Evolutionary conservation across 1,140 invertebrate genomes (phyloP).

Genomic region (Diachasmimorpha longicaudata): DNA sequence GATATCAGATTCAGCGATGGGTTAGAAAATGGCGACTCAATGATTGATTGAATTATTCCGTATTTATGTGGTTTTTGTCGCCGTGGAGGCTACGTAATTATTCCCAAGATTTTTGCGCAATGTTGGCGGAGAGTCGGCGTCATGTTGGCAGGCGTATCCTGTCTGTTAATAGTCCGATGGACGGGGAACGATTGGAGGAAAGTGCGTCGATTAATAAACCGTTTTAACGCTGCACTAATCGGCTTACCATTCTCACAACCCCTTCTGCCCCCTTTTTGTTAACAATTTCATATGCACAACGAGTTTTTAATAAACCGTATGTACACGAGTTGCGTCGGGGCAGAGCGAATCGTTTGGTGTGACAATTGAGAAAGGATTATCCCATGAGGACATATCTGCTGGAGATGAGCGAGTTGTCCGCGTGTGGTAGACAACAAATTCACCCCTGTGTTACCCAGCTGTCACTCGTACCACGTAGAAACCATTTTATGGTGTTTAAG

Average conservation of each 20-base stretch:
- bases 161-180: too few species aligned
- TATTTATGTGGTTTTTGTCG: too few species aligned
- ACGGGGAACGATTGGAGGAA: neutral
- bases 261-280: slow-evolving; percentile 15
- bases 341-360: slow-evolving; percentile 3
- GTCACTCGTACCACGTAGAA: neutral
- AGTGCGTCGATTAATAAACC: slow-evolving; percentile 5
- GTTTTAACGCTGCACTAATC: slow-evolving; percentile 4
- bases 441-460: neutral
- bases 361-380: slow-evolving; percentile 15
- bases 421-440: neutral
- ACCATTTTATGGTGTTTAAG: neutral
- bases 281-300: slow-evolving; percentile 22
- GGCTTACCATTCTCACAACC: neutral
- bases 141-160: too few species aligned
- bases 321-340: neutral
- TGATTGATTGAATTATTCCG: too few species aligned
- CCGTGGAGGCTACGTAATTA: too few species aligned
- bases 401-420: neutral
- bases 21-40: too few species aligned
- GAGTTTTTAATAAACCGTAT: slow-evolving; percentile 47
- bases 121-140: too few species aligned
- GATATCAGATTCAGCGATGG: too few species aligned
- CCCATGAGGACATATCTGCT: neutral
- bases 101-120: too few species aligned